Base-by-base conservation (phyloP, 2,113 vertebrate species). In the Syngnathus scovelli region DNA sequence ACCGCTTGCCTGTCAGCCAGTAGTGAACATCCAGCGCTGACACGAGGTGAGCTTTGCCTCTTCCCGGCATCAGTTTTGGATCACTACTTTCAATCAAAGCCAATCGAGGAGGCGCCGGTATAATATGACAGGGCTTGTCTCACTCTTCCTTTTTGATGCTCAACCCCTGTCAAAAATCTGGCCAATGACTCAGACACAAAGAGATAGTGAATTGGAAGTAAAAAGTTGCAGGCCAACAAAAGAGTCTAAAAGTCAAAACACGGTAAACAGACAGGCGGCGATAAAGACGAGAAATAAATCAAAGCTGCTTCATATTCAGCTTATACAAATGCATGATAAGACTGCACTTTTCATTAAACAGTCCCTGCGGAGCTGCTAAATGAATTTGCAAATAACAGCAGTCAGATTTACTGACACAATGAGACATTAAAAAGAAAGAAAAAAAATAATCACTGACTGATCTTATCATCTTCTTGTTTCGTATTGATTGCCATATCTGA, bases 21-120 rank as follows among this genome's bases (percentile, higher is more conserved):
- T 67, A 67, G 83, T 84, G 88, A 88, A 85, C 85, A 85, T 78
- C 78, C 73, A 19, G 62, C 48, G 72, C n/a, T 85, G 88, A 88
- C 81, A 80, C 69, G 86, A 87, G 86, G 86, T 87, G 86, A 85
- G 85, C 78, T 51, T 67, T 64, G 33, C 83, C 82, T 84, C 85
- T 85, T 85, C 84, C 75, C 85, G 49, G 78, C 88, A 89, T 92
- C 90, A 87, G 90, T 91, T 90, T 85, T 90, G 91, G 90, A 91
- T 92, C 91, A 90, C 88, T 89, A 90, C 84, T 84, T 85, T 90
- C 89, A 92, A 91, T 91, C 90, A 91, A 86, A 86, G 86, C 72
- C 75, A 33, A 75, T 81, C 67, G 79, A 77, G 72, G 76, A 79
- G 82, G 79, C 67, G 76, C 74, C 23, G 86, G 27, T 84, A 90